A percentile compares a stretch with the other conserved stretches of the same genome.
These are phyloP conservation scores for Hololepta plana DNA, from an alignment of 2,888 invertebrate species.

Conservation along the genomic window DNA sequence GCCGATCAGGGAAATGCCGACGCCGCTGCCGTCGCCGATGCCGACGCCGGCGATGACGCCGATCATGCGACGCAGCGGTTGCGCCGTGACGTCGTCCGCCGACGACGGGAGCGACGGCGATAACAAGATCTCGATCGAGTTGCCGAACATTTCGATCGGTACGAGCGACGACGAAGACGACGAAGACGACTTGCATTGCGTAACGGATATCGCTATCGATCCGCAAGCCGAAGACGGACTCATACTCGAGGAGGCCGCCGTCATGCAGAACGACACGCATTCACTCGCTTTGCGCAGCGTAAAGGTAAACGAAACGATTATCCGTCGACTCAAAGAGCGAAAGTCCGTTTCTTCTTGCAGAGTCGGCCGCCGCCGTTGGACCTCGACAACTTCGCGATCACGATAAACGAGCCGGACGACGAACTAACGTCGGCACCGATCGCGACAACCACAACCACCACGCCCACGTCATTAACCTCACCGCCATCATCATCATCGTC, in stretches of 20 bases:
- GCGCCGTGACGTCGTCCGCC: slow-evolving; percentile 25
- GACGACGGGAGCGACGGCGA: slow-evolving; percentile 31
- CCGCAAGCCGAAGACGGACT: slow-evolving; percentile 27
- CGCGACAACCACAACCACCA: slow-evolving; percentile 14
- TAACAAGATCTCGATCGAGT: slow-evolving; percentile 29
- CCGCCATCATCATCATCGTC: slow-evolving; percentile 10
- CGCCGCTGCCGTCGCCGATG: slow-evolving; percentile 54
- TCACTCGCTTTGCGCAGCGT: neutral
- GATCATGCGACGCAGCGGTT: slow-evolving; percentile 30
- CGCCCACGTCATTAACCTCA: slow-evolving; percentile 13
- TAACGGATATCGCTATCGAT: slow-evolving; percentile 25
- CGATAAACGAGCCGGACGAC: too few species aligned
- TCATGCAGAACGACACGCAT: slow-evolving; percentile 17
- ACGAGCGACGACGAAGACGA: slow-evolving; percentile 15
- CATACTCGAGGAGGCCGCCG: slow-evolving; percentile 26
- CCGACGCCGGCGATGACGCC: slow-evolving; percentile 55
- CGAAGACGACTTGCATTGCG: slow-evolving; percentile 21
- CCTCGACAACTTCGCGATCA: too few species aligned
- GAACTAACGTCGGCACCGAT: slow-evolving; percentile 20
- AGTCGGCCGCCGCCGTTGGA: slow-evolving; percentile 32
- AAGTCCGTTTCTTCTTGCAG: slow-evolving; percentile 24
- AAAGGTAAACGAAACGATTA: neutral
- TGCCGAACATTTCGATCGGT: slow-evolving; percentile 23
- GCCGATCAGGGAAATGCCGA: slow-evolving; percentile 61
- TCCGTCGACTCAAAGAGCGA: neutral